Evolutionary conservation across 1,140 invertebrate genomes (phyloP), one percentile per base, ranked within the genome.

Genomic region (Bombus pascuorum): DNA sequence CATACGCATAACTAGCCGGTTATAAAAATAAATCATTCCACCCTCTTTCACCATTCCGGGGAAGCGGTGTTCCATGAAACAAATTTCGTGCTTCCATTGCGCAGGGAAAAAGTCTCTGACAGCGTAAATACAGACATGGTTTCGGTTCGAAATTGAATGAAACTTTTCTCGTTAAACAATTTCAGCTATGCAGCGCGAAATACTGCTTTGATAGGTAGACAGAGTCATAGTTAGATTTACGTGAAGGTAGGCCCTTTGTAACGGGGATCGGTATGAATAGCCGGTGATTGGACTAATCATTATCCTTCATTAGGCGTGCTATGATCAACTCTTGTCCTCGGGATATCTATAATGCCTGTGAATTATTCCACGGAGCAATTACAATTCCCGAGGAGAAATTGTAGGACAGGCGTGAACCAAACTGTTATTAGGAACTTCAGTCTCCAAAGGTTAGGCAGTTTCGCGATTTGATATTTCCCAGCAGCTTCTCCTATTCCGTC

Each of bases 321-420:
- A 22, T 47, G 81, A 76, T 71, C 71, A 83, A 72, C 66, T 71
- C 62, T 57, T 76, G 72, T 74, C 37, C 28, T n/a, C 6, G 62
- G 37, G 18, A 42, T 65, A 44, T 74, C 65, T 42, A 28, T 39
- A 39, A 44, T 57, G 37, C 71, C 12, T 18, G 59, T 75, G 39
- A 86, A 86, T 86, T 76, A 86, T 70, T 82, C 81, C 65, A 2
- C 65, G 10, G 47, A 32, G 34, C 70, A 86, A 86, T 86, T 86
- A 83, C 66, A 65, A 83, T 72, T 76, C 34, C 73, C 78, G 39
- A 83, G 34, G 53, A 59, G 47, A 53, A 53, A 53, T 53, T 53
- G 47, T 53, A 53, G 32, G 32, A 32, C 18, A 28, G 32, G 44
- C 9, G 37, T 18, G 53, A 47, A 18, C 47, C n/a, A 72, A 83